A percentile compares a stretch with the other conserved stretches of the same genome.
phyloP scores from a whole-genome alignment of 1,140 invertebrate genomes.

The Oreohelix idahoensis region DNA sequence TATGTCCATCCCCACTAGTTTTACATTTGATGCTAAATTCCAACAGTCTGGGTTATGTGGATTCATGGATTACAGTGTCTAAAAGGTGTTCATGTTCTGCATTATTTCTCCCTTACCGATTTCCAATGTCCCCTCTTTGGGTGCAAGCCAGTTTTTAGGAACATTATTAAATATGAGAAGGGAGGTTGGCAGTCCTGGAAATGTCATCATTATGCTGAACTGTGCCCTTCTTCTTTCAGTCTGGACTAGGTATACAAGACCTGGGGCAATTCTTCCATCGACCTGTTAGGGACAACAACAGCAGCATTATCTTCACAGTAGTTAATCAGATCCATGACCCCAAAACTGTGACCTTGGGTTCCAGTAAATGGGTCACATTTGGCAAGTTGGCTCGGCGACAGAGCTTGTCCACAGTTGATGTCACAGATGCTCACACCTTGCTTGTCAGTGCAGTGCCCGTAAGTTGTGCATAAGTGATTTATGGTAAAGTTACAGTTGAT shows the following conservation, averaged over 20 bases:
- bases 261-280: conserved; percentile 93
- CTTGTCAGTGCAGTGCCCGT: conserved; percentile 58
- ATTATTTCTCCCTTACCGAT: no score
- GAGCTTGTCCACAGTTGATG: conserved; percentile 50
- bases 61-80: no score
- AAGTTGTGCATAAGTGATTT: no score
- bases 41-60: no score
- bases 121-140: no score
- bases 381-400: conserved; percentile 79
- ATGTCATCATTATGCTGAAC: not conserved
- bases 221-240: not conserved
- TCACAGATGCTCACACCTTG: conserved; percentile 79
- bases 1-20: no score
- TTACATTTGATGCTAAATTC: no score
- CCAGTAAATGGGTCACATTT: conserved; percentile 91
- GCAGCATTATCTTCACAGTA: conserved; percentile 90
- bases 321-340: conserved; percentile 87
- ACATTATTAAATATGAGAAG: no score
- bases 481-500: no score
- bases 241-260: conserved; percentile 90
- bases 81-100: no score
- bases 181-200: no score
- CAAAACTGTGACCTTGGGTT: conserved; percentile 77
- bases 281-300: conserved; percentile 88
- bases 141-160: no score